Base-by-base conservation (phyloP, 2,888 invertebrate genomes). In the Aleiodes leptofemur region DNA sequence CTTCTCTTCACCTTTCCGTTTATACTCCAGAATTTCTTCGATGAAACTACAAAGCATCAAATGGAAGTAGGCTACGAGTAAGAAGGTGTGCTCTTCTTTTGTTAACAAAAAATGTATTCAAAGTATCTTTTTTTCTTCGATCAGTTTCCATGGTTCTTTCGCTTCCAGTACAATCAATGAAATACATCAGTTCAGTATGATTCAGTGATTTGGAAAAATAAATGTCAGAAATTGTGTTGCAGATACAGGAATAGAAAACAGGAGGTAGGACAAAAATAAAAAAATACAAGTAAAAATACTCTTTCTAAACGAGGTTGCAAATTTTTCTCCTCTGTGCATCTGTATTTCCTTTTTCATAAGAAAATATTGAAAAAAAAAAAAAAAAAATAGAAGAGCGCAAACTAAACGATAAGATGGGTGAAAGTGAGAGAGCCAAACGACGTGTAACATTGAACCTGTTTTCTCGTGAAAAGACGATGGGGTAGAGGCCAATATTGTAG, bases 401-500 rank as follows among this genome's bases (percentile, higher is more conserved):
- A 68, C 51, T 50, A 50, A 50, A 68, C 51, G 51, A 61, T 31
- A 38, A 14, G 61, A n/a, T 34, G 38, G n/a, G 16, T 16, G 53
- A 14, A 53, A 53, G 68, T 68, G 13, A 68, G 61, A 48, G 48
- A 68, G 51, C 31, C 68, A 68, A 68, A 68, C 68, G 68, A 68
- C 14, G 68, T 68, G 51, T 68, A 68, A 68, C 50, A 68, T 68
- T 48, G 48, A 50, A 48, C 11, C 48, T 29, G 59, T 23, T 29
- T 68, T 29, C 23, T n/a, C 23, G 13, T 68, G 5, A 6, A 23
- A 34, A 8, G 6, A 7, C 8, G n/a, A 66, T 66, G 16, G n/a
- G 14, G 14, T 53, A 14, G 14, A 53, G 53, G 48, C 50, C 51
- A 50, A 43, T 69, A 43, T 43, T 61, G 29, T 61, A n/a, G 13